Percentiles rank a stretch among this genome's conserved stretches.
phyloP scores from a whole-genome alignment of 2,113 vertebrate genomes.

The Pachycephala philippinensis region DNA sequence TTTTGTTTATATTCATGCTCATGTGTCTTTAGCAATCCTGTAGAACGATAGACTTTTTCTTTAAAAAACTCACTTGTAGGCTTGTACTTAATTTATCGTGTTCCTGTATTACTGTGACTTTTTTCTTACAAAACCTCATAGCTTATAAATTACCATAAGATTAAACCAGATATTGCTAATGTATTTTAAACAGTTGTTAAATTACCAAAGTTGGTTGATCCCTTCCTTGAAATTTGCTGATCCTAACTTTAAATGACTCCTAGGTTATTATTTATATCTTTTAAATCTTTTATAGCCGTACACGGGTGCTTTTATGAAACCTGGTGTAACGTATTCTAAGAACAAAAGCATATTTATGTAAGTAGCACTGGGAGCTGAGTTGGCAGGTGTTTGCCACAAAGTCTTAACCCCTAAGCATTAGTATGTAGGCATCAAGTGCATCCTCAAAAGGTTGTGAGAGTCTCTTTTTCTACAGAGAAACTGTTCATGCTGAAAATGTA shows the following conservation, averaged over 20 bases:
- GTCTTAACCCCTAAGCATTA: constrained; percentile 31
- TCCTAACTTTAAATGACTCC: constrained; percentile 59
- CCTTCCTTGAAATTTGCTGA: constrained; percentile 69
- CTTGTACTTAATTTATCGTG: constrained; percentile 16
- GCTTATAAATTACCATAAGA: constrained; percentile 62
- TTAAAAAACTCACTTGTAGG: not conserved
- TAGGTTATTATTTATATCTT: constrained; percentile 62
- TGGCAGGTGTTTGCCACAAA: constrained; percentile 24
- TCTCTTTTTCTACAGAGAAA: not conserved
- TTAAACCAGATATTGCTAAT: constrained; percentile 58
- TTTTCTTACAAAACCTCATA: constrained; percentile 34
- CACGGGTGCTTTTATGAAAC: constrained; percentile 47
- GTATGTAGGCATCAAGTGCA: not conserved
- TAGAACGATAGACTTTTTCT: not conserved
- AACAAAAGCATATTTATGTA: constrained; percentile 55
- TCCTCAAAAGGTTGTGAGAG: not conserved
- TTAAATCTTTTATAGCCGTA: constrained; percentile 61
- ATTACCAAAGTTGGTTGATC: constrained; percentile 66
- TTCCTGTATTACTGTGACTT: constrained; percentile 19
- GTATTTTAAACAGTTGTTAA: constrained; percentile 70
- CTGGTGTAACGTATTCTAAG: not conserved
- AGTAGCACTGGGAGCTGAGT: constrained; percentile 33
- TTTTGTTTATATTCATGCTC: not conserved
- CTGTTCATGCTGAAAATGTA: not conserved
- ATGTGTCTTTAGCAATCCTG: not conserved